Conservation (phyloP, 2,113 vertebrate species). For the Sinocyclocheilus anophthalmus region DNA sequence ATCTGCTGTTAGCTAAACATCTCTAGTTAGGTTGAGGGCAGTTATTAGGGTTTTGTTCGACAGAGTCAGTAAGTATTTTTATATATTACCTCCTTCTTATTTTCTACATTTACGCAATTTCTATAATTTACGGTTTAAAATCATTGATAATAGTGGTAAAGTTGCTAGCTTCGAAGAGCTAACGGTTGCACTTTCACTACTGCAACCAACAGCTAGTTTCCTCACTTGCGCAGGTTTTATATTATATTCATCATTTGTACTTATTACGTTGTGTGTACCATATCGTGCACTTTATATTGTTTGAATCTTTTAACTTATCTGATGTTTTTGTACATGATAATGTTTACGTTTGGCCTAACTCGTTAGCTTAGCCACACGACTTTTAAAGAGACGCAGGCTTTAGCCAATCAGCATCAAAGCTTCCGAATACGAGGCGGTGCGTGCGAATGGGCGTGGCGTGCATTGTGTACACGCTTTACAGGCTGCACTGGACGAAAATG, state of each 20-base stretch:
- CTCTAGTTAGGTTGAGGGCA: neutral
- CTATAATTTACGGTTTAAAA: neutral
- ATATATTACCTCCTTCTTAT: no score
- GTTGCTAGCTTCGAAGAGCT: neutral
- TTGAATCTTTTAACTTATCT: neutral
- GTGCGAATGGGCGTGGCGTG: neutral
- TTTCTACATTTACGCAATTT: neutral
- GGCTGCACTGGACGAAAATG: neutral
- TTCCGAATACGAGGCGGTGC: neutral
- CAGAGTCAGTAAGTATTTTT: conserved; percentile 32
- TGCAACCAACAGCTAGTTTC: neutral
- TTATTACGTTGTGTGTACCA: neutral
- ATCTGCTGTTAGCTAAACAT: conserved; percentile 23
- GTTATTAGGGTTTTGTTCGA: neutral
- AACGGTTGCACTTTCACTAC: conserved; percentile 2
- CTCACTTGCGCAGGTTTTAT: neutral
- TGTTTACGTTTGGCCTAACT: conserved; percentile 40
- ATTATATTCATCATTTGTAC: neutral
- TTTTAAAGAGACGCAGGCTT: conserved; percentile 56
- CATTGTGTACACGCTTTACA: neutral
- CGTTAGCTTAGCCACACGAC: conserved; percentile 47
- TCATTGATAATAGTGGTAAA: neutral
- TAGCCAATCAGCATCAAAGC: conserved; percentile 41
- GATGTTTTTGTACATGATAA: neutral
- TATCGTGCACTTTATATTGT: neutral